A percentile compares a stretch with the other conserved stretches of the same genome.
Conservation (phyloP, 1,140 invertebrate genomes). For the Dreissena rostriformis region DNA sequence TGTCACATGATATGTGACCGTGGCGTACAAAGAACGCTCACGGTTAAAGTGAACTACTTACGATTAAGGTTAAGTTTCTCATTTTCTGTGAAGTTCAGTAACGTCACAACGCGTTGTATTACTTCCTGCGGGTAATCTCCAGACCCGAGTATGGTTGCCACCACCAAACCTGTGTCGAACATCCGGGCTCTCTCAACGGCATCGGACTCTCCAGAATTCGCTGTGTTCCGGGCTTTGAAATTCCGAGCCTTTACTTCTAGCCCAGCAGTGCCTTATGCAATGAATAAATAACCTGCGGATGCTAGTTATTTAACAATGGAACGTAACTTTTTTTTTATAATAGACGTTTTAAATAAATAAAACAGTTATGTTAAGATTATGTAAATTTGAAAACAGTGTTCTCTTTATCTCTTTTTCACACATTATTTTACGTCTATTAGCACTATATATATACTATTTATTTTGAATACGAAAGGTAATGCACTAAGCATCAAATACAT, state of each 20-base stretch:
- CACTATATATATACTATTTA: no score
- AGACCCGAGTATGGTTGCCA: constrained; percentile 71
- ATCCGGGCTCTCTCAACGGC: constrained; percentile 62
- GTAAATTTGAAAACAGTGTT: no score
- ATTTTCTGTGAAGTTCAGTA: constrained; percentile 4
- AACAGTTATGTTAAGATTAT: no score
- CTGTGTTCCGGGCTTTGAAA: constrained; percentile 57
- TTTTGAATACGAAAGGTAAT: no score
- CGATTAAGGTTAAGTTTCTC: constrained; percentile 4
- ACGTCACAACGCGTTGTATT: constrained; percentile 31
- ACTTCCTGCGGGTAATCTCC: constrained; percentile 78
- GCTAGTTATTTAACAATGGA: background rate
- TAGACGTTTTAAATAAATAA: no score
- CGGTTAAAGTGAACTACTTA: background rate
- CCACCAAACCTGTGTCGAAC: constrained; percentile 75
- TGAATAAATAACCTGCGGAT: background rate
- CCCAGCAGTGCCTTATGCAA: constrained; percentile 57
- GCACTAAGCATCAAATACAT: no score
- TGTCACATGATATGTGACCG: background rate
- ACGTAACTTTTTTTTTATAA: background rate
- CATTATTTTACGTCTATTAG: no score
- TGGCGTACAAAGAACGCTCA: background rate
- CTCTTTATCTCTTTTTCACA: no score
- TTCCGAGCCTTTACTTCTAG: constrained; percentile 59
- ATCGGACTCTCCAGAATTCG: constrained; percentile 43